phyloP scores from a whole-genome alignment of 2,113 vertebrate genomes.

The Papio anubis region DNA sequence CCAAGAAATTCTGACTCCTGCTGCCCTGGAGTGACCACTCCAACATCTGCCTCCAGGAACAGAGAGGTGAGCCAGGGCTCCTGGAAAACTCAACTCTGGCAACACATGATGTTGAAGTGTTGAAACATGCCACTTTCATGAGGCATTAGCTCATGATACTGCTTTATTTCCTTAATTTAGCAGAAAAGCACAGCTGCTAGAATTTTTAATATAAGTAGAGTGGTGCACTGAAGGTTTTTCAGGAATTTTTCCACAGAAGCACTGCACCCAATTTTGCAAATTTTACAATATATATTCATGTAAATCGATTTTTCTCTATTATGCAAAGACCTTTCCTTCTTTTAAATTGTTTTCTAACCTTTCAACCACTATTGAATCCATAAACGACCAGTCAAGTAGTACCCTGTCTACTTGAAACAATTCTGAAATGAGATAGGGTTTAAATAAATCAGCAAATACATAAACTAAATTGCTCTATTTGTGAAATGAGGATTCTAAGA shows the following conservation, averaged over 20 bases:
- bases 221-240: slow-evolving; percentile 53
- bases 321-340: neutral
- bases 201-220: slow-evolving; percentile 46
- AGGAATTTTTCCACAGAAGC: slow-evolving; percentile 62
- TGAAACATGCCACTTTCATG: slow-evolving; percentile 63
- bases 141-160: slow-evolving; percentile 59
- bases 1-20: neutral
- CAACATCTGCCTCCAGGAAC: slow-evolving; percentile 32
- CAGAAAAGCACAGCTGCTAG: slow-evolving; percentile 57
- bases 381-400: neutral
- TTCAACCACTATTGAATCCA: neutral
- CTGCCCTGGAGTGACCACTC: slow-evolving; percentile 6
- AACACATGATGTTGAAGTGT: slow-evolving; percentile 19
- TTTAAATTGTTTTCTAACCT: slow-evolving; percentile 38
- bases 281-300: neutral
- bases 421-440: neutral
- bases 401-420: neutral
- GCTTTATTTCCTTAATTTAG: slow-evolving; percentile 64
- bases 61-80: slow-evolving; percentile 9
- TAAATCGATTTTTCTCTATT: neutral
- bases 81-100: slow-evolving; percentile 9
- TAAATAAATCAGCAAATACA: slow-evolving; percentile 13
- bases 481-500: neutral
- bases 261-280: neutral
- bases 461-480: neutral